Conservation (phyloP, 2,888 invertebrate genomes). For the Perdita meconis region DNA sequence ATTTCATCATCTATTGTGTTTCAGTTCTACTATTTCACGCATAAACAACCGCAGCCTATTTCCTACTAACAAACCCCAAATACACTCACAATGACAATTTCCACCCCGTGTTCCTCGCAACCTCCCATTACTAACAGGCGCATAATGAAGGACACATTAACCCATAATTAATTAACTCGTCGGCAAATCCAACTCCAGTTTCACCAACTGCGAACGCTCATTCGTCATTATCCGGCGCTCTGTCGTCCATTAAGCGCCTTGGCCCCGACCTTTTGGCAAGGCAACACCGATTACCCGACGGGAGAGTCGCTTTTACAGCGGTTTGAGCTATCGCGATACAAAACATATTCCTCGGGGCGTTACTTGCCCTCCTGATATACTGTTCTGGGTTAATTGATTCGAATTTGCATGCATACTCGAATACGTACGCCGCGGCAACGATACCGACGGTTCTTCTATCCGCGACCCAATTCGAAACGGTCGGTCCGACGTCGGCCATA, state of each 20-base stretch:
- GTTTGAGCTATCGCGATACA: neutral
- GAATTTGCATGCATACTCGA: constrained; percentile 46
- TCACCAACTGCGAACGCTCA: neutral
- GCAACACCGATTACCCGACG: neutral
- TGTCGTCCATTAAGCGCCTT: neutral
- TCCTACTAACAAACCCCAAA: too few species aligned
- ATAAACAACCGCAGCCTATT: too few species aligned
- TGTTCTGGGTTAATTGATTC: constrained; percentile 41
- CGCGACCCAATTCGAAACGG: constrained; percentile 39
- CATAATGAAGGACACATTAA: too few species aligned
- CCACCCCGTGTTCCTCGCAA: too few species aligned
- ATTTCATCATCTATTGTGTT: too few species aligned
- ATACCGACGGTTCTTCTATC: constrained; percentile 18
- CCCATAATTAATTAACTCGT: too few species aligned
- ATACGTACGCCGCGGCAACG: neutral
- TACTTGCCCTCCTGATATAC: constrained; percentile 16
- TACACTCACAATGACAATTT: too few species aligned
- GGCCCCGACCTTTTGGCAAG: neutral
- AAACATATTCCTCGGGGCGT: constrained; percentile 20
- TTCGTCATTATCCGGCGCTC: neutral
- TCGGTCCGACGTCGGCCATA: neutral
- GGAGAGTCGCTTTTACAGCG: neutral
- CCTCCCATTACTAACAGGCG: too few species aligned
- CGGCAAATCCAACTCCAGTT: neutral
- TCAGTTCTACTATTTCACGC: too few species aligned